Base-by-base conservation (phyloP, 2,888 invertebrate species). In the Phortica magna region DNA sequence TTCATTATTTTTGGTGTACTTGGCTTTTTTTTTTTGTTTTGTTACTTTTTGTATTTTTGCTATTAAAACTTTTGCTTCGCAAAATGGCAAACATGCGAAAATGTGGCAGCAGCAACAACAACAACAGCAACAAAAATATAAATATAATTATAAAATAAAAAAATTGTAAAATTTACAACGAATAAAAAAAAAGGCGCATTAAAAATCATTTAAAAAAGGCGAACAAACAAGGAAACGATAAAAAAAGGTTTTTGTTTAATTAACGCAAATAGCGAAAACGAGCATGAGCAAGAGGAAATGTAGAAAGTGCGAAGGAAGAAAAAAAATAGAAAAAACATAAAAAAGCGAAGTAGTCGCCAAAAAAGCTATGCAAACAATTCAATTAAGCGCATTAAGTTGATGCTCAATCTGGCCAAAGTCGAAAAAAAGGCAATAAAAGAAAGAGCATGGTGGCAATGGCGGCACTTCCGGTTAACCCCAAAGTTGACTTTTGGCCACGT, bases 401-500 rank as follows among this genome's bases (percentile, higher is more conserved):
- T 87, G 87, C 79, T 31, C 87, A 85, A 87, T 87, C 86, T 87
- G 85, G 80, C 85, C 85, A 85, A 87, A 87, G 85, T 83, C 83
- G 83, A 85, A 84, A 59, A 59, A 19, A 9, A 61, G 22, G 19
- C n/a, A 61, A 9, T 9, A 22, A 61, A 22, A 9, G 22, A 17
- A 19, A 61, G 22, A 22, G 10, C 19, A 61, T 61, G 22, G 7
- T 19, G 10, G 48, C 22, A 61, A 61, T 61, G 22, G 7, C 61
- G 10, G 48, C 22, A 83, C 83, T 86, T 87, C 85, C 87, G 85
- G 53, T 65, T 39, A 64, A 59, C 31, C 48, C 73, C 82, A 83
- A 17, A 14, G 55, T 71, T 71, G 83, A 84, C 83, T 75, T 78
- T 81, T 81, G 77, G 76, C 78, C 81, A 65, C 59, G 31, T 72